These are phyloP conservation scores for Pogonus chalceus DNA, from an alignment of 1,140 invertebrate genomes.

Conservation along the genomic window DNA sequence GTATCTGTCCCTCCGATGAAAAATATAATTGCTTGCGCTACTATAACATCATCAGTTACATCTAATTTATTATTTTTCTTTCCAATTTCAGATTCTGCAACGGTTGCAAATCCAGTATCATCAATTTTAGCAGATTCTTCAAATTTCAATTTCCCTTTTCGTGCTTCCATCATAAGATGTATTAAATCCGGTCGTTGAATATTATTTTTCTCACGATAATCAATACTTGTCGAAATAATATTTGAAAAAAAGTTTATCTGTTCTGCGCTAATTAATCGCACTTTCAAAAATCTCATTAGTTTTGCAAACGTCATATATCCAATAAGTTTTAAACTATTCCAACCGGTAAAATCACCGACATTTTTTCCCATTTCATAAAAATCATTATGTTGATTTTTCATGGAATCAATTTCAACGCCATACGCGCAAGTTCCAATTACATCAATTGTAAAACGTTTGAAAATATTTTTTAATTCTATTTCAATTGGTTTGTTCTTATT, in stretches of 20 bases:
- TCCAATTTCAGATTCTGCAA: constrained; percentile 18
- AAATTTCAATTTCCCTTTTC: constrained; percentile 21
- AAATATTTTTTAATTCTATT: constrained; percentile 41
- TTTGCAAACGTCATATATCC: constrained; percentile 15
- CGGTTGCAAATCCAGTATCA: constrained; percentile 20
- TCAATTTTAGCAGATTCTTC: constrained; percentile 8
- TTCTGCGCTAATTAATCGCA: background rate
- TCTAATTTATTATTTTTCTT: background rate
- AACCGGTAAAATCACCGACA: constrained; percentile 13
- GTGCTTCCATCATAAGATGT: constrained; percentile 35
- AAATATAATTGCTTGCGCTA: constrained; percentile 34
- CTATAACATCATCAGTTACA: constrained; percentile 23
- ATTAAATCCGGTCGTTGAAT: constrained; percentile 38
- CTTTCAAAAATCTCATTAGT: constrained; percentile 15
- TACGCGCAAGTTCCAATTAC: constrained; percentile 47
- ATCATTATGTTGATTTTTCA: constrained; percentile 40
- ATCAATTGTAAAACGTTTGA: constrained; percentile 46
- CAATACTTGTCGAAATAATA: background rate
- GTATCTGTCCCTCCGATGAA: constrained; percentile 37
- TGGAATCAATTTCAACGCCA: constrained; percentile 45
- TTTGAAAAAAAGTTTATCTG: background rate
- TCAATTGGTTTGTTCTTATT: background rate
- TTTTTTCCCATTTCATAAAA: constrained; percentile 42
- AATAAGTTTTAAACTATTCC: constrained; percentile 14
- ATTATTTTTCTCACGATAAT: constrained; percentile 27